These are phyloP conservation scores for Lamellibrachia satsuma DNA, from an alignment of 2,888 invertebrate genomes.

Conservation along the genomic window DNA sequence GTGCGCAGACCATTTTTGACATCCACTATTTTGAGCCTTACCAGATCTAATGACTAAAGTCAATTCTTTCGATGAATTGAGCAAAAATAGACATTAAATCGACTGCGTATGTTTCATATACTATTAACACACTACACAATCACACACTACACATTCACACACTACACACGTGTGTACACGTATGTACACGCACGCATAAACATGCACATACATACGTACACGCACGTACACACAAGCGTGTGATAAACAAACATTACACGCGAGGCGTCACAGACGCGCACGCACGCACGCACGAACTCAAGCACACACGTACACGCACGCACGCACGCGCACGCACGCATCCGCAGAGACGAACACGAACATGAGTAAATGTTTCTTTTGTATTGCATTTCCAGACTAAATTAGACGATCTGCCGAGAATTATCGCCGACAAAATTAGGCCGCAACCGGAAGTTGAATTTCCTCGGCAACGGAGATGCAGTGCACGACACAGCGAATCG, in stretches of 20 bases:
- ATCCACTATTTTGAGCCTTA: too few species aligned
- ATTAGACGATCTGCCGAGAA: background rate
- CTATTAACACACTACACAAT: too few species aligned
- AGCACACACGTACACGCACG: background rate
- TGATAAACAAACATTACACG: background rate
- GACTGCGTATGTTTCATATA: too few species aligned
- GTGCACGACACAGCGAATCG: constrained; percentile 9
- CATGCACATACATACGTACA: background rate
- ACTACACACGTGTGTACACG: too few species aligned
- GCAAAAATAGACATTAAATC: too few species aligned
- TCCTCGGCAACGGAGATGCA: background rate
- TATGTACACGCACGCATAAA: background rate
- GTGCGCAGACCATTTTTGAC: too few species aligned
- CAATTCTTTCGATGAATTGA: too few species aligned
- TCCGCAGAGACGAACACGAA: background rate
- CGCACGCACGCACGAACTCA: background rate
- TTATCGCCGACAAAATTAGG: background rate
- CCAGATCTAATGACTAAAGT: too few species aligned
- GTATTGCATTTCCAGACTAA: background rate
- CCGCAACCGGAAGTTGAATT: background rate
- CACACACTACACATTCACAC: too few species aligned
- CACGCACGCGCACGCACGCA: background rate
- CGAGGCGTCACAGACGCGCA: background rate
- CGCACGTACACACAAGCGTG: background rate
- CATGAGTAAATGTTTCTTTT: background rate